Percentiles rank a stretch among this genome's conserved stretches.
Conservation (phyloP, 2,888 invertebrate species). For the Amitus sp. region DNA sequence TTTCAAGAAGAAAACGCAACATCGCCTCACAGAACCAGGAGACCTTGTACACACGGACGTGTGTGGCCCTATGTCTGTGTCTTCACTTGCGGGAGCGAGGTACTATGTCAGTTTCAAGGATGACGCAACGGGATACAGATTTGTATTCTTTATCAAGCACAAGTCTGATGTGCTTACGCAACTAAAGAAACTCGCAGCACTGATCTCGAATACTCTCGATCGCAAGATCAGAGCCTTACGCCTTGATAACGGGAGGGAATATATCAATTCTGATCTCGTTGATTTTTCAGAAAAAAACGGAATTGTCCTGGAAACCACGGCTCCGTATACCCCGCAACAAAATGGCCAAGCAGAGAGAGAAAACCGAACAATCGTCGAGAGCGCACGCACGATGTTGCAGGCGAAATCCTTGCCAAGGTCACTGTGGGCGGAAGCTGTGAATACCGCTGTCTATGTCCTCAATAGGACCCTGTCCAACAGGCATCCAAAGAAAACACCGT, state of each 20-base stretch:
- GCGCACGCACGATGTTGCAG: conserved; percentile 36
- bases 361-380: conserved; percentile 17
- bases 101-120: conserved; percentile 42
- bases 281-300: conserved; percentile 12
- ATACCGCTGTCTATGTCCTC: conserved; percentile 21
- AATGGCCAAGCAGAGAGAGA: conserved; percentile 18
- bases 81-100: conserved; percentile 23
- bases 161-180: conserved; percentile 41
- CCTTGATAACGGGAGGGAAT: conserved; percentile 19
- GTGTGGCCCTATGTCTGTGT: conserved; percentile 31
- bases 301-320: conserved; percentile 13
- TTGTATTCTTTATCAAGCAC: conserved; percentile 25
- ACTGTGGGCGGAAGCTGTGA: conserved; percentile 37
- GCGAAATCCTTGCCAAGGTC: conserved; percentile 20
- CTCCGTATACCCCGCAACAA: conserved; percentile 20
- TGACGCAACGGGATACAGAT: conserved; percentile 30
- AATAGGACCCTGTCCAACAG: conserved; percentile 24
- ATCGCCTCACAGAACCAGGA: conserved; percentile 17
- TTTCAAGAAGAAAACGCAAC: conserved; percentile 40
- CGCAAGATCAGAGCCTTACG: conserved; percentile 14
- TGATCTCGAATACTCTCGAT: conserved; percentile 8
- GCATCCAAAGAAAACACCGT: conserved; percentile 16
- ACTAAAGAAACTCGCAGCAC: too few species aligned
- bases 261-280: conserved; percentile 12
- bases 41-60: conserved; percentile 39